Base-by-base conservation (phyloP, 2,888 invertebrate species). In the Hydrotaea diabolus region DNA sequence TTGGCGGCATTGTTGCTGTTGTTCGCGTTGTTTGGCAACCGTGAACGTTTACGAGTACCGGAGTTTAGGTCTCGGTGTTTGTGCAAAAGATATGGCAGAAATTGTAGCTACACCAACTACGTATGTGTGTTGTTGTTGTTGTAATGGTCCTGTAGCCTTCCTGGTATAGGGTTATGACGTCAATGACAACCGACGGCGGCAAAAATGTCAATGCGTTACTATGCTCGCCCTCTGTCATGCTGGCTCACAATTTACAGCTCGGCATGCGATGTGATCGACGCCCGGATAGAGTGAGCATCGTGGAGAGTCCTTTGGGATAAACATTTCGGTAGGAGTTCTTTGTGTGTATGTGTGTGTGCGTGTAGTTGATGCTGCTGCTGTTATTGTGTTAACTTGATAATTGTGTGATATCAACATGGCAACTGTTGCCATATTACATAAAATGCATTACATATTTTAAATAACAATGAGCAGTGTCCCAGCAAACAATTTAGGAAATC, bases 401-500 rank as follows among this genome's bases (percentile, higher is more conserved):
- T 82, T 85, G 85, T 85, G 73, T 76, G 23, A 77, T 79, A 79
- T 85, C 66, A 59, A 76, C 73, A 85, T 85, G 82, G 82, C 79
- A 85, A 85, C 85, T 36, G 82, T 85, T 85, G 79, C 82, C 79
- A 80, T 69, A 76, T 66, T 76, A 53, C 69, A 23, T 76, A 36
- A 66, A 55, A 66, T 53, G 11, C 39, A 55, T 17, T 76, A 59
- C 59, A 59, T 55, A 74, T 79, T 62, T 79, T 64, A 76, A 84
- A 81, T 66, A 59, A 74, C 36, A 59, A 66, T 66, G 39, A 31
- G 26, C 8, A 0, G 73, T 31, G 55, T 2, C 59, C 79, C 85
- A 85, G 43, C 26, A 71, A 74, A 49, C 74, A 79, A 59, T 82
- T 64, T 17, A 4, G 13, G 4, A 31, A 31, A 39, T 39, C 7